Evolutionary conservation across 2,888 invertebrate species (phyloP).

Genomic region (Aphidius colemani): DNA sequence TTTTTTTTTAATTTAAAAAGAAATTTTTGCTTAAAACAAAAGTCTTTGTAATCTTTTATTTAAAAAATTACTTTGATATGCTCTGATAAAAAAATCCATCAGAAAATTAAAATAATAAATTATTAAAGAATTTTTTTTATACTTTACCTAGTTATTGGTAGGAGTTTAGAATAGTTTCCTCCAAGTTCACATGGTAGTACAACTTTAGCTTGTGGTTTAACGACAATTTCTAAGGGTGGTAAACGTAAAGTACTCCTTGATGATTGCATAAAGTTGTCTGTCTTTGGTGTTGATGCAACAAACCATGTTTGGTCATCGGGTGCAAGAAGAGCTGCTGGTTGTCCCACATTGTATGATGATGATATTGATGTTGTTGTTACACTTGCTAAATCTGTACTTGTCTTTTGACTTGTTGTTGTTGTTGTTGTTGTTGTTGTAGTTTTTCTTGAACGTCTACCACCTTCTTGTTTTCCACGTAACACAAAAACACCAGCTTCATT

Average conservation of each 20-base stretch:
- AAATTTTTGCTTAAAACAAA: no score
- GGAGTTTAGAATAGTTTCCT: conserved; percentile 52
- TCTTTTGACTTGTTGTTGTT: conserved; percentile 30
- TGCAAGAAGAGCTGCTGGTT: conserved; percentile 54
- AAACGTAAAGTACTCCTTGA: conserved; percentile 36
- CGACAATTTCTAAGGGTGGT: conserved; percentile 52
- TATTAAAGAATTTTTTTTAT: no score
- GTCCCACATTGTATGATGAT: conserved; percentile 45
- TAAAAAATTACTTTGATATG: no score
- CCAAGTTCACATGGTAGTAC: conserved; percentile 56
- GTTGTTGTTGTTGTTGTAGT: conserved; percentile 45
- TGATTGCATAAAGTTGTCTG: conserved; percentile 38
- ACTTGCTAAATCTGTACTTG: conserved; percentile 30
- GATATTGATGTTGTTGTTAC: conserved; percentile 39
- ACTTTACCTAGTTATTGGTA: conserved; percentile 50
- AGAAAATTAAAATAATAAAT: no score
- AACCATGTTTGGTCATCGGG: conserved; percentile 53
- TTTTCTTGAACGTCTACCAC: conserved; percentile 48
- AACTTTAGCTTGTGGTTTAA: conserved; percentile 55
- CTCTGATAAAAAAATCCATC: no score
- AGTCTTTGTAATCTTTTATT: no score
- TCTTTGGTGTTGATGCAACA: conserved; percentile 44
- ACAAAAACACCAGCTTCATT: conserved; percentile 56
- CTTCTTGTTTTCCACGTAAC: conserved; percentile 53
- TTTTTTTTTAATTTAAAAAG: no score